Percentiles rank a stretch among this genome's conserved stretches.
These are phyloP conservation scores for Zeugodacus cucurbitae DNA, from an alignment of 1,140 invertebrate species.

Conservation along the genomic window DNA sequence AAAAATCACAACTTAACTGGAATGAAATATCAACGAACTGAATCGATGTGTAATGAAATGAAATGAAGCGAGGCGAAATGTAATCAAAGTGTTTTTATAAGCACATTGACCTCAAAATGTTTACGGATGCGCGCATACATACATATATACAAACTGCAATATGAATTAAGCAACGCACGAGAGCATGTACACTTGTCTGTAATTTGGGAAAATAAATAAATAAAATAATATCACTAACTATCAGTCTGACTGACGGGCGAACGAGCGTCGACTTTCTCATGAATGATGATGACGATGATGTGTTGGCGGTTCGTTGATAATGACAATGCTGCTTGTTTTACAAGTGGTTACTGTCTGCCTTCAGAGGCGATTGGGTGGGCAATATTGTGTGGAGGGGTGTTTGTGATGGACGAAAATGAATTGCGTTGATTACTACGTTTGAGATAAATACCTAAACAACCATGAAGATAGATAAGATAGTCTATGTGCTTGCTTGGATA, in stretches of 20 bases:
- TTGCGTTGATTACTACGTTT: background rate
- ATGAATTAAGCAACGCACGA: background rate
- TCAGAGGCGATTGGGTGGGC: background rate
- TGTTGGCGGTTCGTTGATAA: background rate
- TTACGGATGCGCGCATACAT: background rate
- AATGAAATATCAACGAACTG: background rate
- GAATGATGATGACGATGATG: slow-evolving; percentile 4
- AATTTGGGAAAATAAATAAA: background rate
- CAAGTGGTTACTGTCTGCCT: background rate
- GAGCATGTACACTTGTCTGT: background rate
- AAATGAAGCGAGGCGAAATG: slow-evolving; percentile 8
- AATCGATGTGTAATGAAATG: slow-evolving; percentile 14
- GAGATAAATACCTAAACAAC: background rate
- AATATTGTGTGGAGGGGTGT: background rate
- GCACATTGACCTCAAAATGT: background rate
- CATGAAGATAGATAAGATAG: no score
- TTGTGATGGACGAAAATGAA: background rate
- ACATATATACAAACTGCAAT: background rate
- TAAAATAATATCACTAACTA: background rate
- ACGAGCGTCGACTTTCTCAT: background rate
- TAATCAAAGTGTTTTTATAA: slow-evolving; percentile 29
- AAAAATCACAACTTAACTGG: background rate
- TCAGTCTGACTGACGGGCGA: background rate
- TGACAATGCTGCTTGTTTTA: slow-evolving; percentile 12
- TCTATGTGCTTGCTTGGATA: no score